Evolutionary conservation across 2,797 vertebrate species (phyloP).

Genomic region (Limosa lapponica): DNA sequence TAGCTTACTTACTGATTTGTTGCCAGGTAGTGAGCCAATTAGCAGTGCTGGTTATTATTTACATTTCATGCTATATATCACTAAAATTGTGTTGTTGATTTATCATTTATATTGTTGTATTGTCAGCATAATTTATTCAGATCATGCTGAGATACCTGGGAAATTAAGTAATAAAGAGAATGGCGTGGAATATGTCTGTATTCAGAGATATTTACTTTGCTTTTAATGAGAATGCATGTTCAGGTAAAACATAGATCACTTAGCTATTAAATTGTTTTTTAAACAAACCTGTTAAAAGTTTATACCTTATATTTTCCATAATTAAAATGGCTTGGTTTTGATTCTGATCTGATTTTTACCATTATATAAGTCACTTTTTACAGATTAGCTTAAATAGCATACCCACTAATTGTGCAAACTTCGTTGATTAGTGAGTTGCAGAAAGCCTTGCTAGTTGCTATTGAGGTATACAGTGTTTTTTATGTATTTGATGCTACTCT

Average conservation of each 20-base stretch:
- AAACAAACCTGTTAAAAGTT: constrained; percentile 71
- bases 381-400: neutral
- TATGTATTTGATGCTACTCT: neutral
- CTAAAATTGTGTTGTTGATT: constrained; percentile 88
- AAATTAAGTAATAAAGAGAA: constrained; percentile 86
- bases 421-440: neutral
- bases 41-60: constrained; percentile 90
- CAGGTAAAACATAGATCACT: constrained; percentile 78
- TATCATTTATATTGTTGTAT: constrained; percentile 87
- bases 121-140: constrained; percentile 88
- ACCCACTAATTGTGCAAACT: neutral
- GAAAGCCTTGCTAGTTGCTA: neutral
- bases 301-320: constrained; percentile 30
- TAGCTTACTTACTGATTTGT: constrained; percentile 82
- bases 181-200: constrained; percentile 68
- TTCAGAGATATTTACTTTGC: constrained; percentile 73
- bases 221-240: constrained; percentile 79
- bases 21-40: constrained; percentile 90
- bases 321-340: neutral
- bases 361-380: constrained; percentile 6
- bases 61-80: constrained; percentile 93
- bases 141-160: constrained; percentile 85
- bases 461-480: neutral
- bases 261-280: constrained; percentile 72
- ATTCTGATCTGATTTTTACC: constrained; percentile 33